A percentile compares a stretch with the other conserved stretches of the same genome.
Evolutionary conservation across 2,113 vertebrate genomes (phyloP).

Genomic region (Protobothrops flavoviridis): DNA sequence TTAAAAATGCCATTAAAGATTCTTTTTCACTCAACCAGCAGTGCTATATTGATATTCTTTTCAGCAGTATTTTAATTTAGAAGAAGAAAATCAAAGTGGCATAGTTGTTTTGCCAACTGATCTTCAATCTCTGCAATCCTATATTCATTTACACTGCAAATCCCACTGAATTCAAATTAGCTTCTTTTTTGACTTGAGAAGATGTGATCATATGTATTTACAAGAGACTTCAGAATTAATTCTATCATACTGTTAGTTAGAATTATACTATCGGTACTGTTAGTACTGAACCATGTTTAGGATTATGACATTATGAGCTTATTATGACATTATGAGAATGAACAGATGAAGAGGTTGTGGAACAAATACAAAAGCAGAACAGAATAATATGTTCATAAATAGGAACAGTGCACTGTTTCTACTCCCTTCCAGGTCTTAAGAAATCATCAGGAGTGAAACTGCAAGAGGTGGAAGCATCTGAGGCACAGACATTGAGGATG

Average conservation of each 20-base stretch:
- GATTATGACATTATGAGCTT: neutral
- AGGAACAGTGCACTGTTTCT: neutral
- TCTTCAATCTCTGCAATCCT: neutral
- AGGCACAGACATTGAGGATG: neutral
- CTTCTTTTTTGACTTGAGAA: neutral
- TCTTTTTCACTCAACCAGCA: neutral
- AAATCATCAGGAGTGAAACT: neutral
- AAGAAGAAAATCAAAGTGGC: neutral
- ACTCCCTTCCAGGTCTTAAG: neutral
- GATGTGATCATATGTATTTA: neutral
- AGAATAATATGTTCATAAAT: neutral
- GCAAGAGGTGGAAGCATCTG: neutral
- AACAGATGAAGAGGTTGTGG: neutral
- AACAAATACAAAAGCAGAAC: neutral
- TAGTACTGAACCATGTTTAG: neutral
- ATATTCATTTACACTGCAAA: neutral
- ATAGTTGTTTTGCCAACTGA: neutral
- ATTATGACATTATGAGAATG: neutral
- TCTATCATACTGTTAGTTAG: neutral
- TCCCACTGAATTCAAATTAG: neutral
- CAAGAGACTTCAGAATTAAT: neutral
- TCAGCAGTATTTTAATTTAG: neutral
- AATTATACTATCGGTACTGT: no score
- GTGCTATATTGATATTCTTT: neutral
- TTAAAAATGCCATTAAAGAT: neutral